A percentile compares a stretch with the other conserved stretches of the same genome.
phyloP scores from a whole-genome alignment of 1,140 invertebrate species.

The Lethrus apterus region DNA sequence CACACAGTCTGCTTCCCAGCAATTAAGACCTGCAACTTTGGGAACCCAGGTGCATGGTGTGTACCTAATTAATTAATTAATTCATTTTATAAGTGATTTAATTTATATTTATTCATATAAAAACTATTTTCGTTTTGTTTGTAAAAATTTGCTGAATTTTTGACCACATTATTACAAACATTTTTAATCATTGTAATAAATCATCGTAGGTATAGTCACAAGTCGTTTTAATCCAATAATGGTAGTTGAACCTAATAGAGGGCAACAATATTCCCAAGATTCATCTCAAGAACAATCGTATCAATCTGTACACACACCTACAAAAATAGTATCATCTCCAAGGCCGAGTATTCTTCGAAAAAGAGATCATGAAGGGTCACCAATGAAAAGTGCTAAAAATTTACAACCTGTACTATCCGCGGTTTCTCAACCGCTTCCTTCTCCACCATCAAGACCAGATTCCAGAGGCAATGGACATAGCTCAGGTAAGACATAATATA shows the following conservation, averaged over 20 bases:
- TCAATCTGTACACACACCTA: slow-evolving; percentile 20
- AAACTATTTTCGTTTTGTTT: no score
- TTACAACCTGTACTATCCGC: slow-evolving; percentile 43
- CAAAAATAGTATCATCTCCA: slow-evolving; percentile 37
- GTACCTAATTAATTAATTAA: neutral
- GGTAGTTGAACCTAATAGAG: slow-evolving; percentile 31
- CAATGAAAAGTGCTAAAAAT: slow-evolving; percentile 37
- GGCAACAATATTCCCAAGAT: slow-evolving; percentile 12
- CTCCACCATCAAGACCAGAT: slow-evolving; percentile 43
- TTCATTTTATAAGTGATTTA: no score
- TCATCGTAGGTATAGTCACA: slow-evolving; percentile 27
- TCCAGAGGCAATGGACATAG: slow-evolving; percentile 48
- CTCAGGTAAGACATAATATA: slow-evolving; percentile 33
- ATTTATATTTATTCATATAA: no score
- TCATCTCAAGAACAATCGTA: slow-evolving; percentile 15
- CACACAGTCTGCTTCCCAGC: slow-evolving; percentile 23
- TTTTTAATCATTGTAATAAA: no score
- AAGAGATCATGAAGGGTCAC: slow-evolving; percentile 37
- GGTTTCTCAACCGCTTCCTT: slow-evolving; percentile 36
- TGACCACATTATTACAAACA: no score
- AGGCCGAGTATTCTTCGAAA: slow-evolving; percentile 40
- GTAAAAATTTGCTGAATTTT: no score
- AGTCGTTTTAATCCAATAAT: slow-evolving; percentile 37
- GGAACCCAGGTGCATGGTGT: slow-evolving; percentile 31
- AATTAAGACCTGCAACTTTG: slow-evolving; percentile 22